Conservation (phyloP, 1,140 invertebrate genomes). For the Papilio xuthus region DNA sequence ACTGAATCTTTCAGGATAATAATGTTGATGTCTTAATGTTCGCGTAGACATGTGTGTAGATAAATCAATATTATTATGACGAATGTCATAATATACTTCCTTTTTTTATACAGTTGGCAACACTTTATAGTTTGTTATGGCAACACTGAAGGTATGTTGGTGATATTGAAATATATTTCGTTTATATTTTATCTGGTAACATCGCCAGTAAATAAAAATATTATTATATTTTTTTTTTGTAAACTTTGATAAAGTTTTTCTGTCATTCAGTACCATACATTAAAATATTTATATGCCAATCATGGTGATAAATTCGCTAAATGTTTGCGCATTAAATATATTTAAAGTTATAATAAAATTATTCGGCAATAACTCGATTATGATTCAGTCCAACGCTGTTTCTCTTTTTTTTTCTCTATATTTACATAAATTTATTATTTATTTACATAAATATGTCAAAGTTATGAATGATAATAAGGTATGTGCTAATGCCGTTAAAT, state of each 20-base stretch:
- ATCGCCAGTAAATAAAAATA: neutral
- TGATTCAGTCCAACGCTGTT: neutral
- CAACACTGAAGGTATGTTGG: neutral
- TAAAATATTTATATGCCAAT: neutral
- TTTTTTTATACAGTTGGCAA: conserved; percentile 12
- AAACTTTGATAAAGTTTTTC: neutral
- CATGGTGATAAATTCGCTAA: neutral
- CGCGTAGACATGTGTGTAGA: conserved; percentile 42
- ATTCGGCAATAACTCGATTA: neutral
- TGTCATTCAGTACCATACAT: neutral
- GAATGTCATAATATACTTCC: neutral
- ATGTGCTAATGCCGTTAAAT: conserved; percentile 30
- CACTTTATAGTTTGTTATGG: neutral
- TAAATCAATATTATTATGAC: conserved; percentile 27
- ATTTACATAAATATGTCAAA: conserved; percentile 21
- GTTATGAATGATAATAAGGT: conserved; percentile 11
- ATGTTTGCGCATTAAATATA: neutral
- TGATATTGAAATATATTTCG: neutral
- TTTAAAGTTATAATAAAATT: neutral
- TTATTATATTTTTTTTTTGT: neutral
- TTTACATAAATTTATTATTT: no score
- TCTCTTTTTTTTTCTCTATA: neutral
- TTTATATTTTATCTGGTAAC: neutral
- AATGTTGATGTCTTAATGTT: conserved; percentile 47
- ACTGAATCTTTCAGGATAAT: conserved; percentile 59